Base-by-base conservation (phyloP, 2,888 invertebrate species). In the Teleogryllus oceanicus region DNA sequence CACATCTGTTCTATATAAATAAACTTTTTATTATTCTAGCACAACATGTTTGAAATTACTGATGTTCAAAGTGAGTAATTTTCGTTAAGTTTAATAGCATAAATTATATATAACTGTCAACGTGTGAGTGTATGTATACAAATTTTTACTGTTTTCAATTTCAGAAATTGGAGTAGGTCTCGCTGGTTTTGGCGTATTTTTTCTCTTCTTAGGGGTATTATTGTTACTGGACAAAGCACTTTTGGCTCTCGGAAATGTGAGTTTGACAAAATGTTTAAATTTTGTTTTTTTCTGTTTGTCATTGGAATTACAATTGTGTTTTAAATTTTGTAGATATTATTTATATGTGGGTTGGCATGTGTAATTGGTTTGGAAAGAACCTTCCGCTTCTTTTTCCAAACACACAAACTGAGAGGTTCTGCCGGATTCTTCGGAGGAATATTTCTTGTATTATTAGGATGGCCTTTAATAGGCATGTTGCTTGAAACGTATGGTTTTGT, bases 181-280 rank as follows among this genome's bases (percentile, higher is more conserved):
- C 78, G 96, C 98, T 8, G 97, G 96, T 8, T 98, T 99, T 88
- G 99, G 99, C 12, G 93, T 98, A 84, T 93, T 94, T 81, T 99
- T 99, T 87, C 91, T 99, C 11, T 96, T 99, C 85, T 90, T 99
- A 11, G 99, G 99, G 81, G 93, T 98, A 74, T 85, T 99, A 77
- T 89, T 99, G 81, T 89, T 99, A 80, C 98, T 99, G 87, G 99
- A 99, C 88, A 97, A 97, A 88, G 99, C 99, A 79, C 89, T 99
- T 80, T 89, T 99, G 80, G 99, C 99, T n/a, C 96, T 99, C 87
- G 99, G 99, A 86, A 99, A 99, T 91, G 99, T 99, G 91, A 93
- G 95, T 92, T 84, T 80, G 37, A 18, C 24, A 78, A 49, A 78
- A 10, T n/a, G 5, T 37, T 16, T 21, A 16, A 77, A 78, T 16